These are phyloP conservation scores for Metacarcinus magister DNA, from an alignment of 2,888 invertebrate species.

Conservation along the genomic window DNA sequence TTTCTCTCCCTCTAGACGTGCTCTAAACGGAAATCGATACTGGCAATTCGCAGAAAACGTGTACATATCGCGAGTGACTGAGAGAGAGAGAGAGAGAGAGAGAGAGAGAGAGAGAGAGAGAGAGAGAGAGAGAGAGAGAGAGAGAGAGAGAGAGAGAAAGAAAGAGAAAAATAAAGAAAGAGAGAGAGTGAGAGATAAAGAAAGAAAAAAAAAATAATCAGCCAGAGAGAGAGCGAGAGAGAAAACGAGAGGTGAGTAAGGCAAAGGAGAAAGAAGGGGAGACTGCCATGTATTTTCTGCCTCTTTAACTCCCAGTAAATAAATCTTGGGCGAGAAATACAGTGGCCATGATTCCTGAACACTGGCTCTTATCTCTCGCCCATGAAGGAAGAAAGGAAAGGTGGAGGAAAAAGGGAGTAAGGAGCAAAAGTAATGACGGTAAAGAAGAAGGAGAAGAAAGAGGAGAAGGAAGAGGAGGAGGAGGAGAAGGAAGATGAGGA, in stretches of 20 bases:
- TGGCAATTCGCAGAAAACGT: background rate
- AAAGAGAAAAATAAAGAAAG: no score
- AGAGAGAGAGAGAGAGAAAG: no score
- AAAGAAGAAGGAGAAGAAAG: no score
- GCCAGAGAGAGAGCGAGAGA: background rate
- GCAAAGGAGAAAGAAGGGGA: background rate
- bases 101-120: no score
- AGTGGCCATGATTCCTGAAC: background rate
- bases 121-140: no score
- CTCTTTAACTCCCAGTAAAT: background rate
- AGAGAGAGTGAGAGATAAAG: no score
- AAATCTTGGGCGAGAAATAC: background rate
- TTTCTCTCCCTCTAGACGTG: no score
- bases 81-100: background rate
- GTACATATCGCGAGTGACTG: background rate
- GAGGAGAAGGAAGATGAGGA: no score
- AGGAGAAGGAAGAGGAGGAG: no score
- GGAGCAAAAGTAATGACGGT: no score
- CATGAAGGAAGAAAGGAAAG: background rate
- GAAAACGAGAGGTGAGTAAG: background rate
- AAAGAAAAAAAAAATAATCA: no score
- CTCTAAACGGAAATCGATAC: background rate
- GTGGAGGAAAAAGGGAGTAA: no score
- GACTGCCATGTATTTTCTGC: constrained; percentile 7
- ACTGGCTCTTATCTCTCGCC: background rate